Percentiles rank a stretch among this genome's conserved stretches.
These are phyloP conservation scores for Gisinianus flammeolus DNA, from an alignment of 2,888 invertebrate species.

Conservation along the genomic window DNA sequence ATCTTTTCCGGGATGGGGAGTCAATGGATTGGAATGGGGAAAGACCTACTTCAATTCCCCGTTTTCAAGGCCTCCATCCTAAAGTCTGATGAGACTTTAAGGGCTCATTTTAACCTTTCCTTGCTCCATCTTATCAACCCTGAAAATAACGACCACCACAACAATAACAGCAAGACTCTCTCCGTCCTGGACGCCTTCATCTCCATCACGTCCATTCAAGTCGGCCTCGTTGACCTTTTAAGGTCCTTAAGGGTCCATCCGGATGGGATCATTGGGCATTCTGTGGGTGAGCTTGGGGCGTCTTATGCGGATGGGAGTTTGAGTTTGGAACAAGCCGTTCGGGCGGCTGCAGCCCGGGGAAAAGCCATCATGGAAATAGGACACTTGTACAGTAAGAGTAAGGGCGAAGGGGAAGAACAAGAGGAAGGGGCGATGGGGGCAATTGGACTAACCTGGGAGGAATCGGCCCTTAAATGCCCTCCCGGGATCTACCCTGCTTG, in stretches of 20 bases:
- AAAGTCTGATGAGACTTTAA: slow-evolving; percentile 77
- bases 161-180: no score
- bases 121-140: slow-evolving; percentile 78
- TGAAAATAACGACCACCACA: slow-evolving; percentile 78
- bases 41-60: slow-evolving; percentile 64
- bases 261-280: slow-evolving; percentile 95
- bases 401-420: no score
- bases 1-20: slow-evolving; percentile 69
- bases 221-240: slow-evolving; percentile 88
- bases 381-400: no score
- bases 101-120: slow-evolving; percentile 79
- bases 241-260: slow-evolving; percentile 76
- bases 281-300: slow-evolving; percentile 90
- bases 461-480: slow-evolving; percentile 75
- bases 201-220: slow-evolving; percentile 82
- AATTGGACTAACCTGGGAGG: slow-evolving; percentile 82
- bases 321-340: slow-evolving; percentile 88
- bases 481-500: slow-evolving; percentile 86
- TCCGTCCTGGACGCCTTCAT: slow-evolving; percentile 89
- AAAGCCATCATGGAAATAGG: slow-evolving; percentile 70
- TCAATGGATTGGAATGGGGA: slow-evolving; percentile 68
- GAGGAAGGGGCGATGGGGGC: slow-evolving; percentile 87
- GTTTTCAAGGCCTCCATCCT: slow-evolving; percentile 71
- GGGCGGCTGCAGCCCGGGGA: slow-evolving; percentile 77
- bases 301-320: slow-evolving; percentile 96